Evolutionary conservation across 2,888 invertebrate genomes (phyloP), one percentile per base, ranked within the genome.

Genomic region (Brachynemurus nebulosus): DNA sequence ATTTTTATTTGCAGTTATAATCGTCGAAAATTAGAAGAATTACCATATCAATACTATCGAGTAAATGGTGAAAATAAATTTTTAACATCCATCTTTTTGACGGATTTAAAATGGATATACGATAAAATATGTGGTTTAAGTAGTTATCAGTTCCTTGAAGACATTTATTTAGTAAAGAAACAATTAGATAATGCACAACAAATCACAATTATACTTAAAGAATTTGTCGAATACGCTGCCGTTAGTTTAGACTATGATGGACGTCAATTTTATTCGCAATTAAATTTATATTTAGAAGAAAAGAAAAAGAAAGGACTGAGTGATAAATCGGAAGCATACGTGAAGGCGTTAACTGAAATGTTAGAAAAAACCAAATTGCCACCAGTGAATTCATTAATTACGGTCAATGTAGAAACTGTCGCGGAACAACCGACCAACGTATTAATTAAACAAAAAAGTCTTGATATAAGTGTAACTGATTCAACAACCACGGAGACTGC

Each of bases 121-220:
- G 79, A 84, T 54, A 89, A 89, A 63, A 66, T 89, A 0, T 80
- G 81, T 40, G 83, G 82, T 5, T 80, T 82, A 0, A 80, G 81
- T 54, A 78, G 83, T 50, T 76, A 76, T 49, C 79, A 83, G 61
- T 72, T 85, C 38, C 67, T 89, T 36, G 84, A 86, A 63, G 88
- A 89, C 59, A 73, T 88, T 40, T 71, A 76, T 11, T 60, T 81
- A 40, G 46, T 49, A 18, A 51, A 54, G n/a, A 65, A 66, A 0
- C 52, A 68, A 2, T 72, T 72, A 17, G 65, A 66, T 53, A 60
- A 61, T 50, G 50, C 47, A 27, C 55, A 57, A 53, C 51, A 54
- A 52, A 64, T 57, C 67, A 72, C 80, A 30, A 68, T 68, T 41
- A 63, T 78, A 40, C 60, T 86, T 3, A 74, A 76, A 55, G 76